Evolutionary conservation across 1,140 invertebrate species (phyloP).

Genomic region (Whitmania pigra): DNA sequence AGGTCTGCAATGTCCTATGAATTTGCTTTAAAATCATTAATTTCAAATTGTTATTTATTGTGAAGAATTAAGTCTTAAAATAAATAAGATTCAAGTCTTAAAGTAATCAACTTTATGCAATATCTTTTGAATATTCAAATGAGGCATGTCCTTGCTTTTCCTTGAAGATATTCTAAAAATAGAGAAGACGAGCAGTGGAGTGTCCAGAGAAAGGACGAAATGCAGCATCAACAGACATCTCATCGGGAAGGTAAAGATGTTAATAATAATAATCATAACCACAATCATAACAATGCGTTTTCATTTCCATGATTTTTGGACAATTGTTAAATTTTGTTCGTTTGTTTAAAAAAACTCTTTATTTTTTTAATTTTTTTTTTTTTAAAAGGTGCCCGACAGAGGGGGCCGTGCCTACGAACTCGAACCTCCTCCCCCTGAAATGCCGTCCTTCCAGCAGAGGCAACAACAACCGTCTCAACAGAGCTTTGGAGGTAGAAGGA

Average conservation of each 20-base stretch:
- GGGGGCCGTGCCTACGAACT: slow-evolving; percentile 77
- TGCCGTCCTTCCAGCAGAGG: slow-evolving; percentile 77
- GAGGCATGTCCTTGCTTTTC: too few species aligned
- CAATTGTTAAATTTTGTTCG: too few species aligned
- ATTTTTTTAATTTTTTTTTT: too few species aligned
- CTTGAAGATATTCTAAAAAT: slow-evolving; percentile 57
- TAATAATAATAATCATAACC: too few species aligned
- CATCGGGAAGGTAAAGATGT: slow-evolving; percentile 57
- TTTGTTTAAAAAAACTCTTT: too few species aligned
- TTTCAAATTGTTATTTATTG: too few species aligned
- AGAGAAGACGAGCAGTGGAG: slow-evolving; percentile 72
- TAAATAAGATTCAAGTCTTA: too few species aligned
- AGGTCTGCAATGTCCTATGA: neutral
- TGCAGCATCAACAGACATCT: slow-evolving; percentile 70
- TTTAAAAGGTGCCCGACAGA: slow-evolving; percentile 51
- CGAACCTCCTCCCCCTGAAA: slow-evolving; percentile 80
- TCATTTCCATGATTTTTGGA: neutral
- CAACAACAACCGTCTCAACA: slow-evolving; percentile 30
- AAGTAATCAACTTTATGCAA: too few species aligned
- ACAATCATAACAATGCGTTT: too few species aligned
- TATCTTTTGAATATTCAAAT: too few species aligned
- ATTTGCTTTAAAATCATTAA: neutral
- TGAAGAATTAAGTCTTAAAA: too few species aligned
- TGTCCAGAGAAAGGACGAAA: slow-evolving; percentile 63
- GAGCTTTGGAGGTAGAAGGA: slow-evolving; percentile 29